Percentiles rank a stretch among this genome's conserved stretches.
Evolutionary conservation across 2,888 invertebrate genomes (phyloP).

Genomic region (Rambutsinella grinnellia): DNA sequence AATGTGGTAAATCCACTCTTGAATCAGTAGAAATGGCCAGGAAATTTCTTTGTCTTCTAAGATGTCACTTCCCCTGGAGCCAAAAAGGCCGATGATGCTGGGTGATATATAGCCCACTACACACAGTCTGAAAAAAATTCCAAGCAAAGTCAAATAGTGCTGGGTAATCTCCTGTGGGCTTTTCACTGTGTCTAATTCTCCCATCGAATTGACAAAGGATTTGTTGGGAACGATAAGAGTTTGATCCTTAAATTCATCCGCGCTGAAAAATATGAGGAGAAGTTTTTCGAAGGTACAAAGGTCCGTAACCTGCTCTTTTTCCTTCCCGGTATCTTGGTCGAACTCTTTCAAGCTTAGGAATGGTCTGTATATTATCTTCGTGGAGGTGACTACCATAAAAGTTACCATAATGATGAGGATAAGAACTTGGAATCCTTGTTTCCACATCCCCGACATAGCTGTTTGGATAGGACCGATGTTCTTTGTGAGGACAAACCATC

Average conservation of each 20-base stretch:
- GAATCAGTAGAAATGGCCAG: conserved; percentile 4
- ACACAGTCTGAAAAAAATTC: neutral
- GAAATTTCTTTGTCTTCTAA: neutral
- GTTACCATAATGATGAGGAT: conserved; percentile 74
- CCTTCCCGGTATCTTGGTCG: neutral
- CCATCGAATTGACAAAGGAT: neutral
- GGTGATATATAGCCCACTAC: neutral
- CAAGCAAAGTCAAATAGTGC: neutral
- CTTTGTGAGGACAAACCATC: conserved; percentile 76
- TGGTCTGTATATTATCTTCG: neutral
- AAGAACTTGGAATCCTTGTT: conserved; percentile 77
- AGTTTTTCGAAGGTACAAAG: neutral
- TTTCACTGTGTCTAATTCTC: neutral
- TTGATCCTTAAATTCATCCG: neutral
- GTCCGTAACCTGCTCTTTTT: neutral
- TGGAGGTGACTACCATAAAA: conserved; percentile 74
- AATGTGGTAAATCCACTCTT: conserved; percentile 81
- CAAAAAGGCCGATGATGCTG: neutral
- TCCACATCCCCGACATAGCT: conserved; percentile 77
- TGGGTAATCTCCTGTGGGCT: neutral
- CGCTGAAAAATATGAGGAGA: neutral
- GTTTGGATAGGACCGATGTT: conserved; percentile 75
- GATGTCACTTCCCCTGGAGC: neutral
- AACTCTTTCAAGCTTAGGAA: neutral
- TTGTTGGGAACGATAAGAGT: neutral